phyloP scores from a whole-genome alignment of 2,888 invertebrate species.

The Chromoteleia sp. region DNA sequence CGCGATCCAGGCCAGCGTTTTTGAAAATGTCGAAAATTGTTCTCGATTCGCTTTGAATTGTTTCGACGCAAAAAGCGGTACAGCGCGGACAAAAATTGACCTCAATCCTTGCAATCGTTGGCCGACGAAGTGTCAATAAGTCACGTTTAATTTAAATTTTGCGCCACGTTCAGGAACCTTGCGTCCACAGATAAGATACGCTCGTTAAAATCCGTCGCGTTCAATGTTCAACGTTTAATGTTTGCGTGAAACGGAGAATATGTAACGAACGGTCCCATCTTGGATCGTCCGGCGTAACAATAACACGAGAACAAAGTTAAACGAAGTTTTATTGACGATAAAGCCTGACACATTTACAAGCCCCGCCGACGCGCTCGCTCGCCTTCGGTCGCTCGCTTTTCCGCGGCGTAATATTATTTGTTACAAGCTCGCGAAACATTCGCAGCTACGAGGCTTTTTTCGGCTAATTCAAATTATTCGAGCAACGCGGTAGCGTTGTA shows the following conservation, averaged over 20 bases:
- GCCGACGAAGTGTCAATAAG: constrained; percentile 16
- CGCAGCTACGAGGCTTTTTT: too few relatives aligned
- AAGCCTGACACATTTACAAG: constrained; percentile 7
- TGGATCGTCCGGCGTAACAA: neutral
- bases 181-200: neutral
- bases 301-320: constrained; percentile 4
- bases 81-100: neutral
- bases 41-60: neutral
- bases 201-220: neutral
- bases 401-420: neutral
- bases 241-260: too few relatives aligned
- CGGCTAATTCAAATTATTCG: neutral
- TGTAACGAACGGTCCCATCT: neutral
- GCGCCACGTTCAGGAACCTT: neutral
- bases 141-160: constrained; percentile 5
- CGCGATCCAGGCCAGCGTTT: neutral
- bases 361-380: neutral
- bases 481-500: neutral
- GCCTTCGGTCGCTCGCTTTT: neutral
- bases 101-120: constrained; percentile 2
- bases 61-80: too few relatives aligned
- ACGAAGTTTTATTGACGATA: constrained; percentile 11
- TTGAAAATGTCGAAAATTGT: neutral
- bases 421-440: neutral
- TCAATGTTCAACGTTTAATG: too few relatives aligned